phyloP scores from a whole-genome alignment of 1,140 invertebrate species.

The Lineus longissimus region DNA sequence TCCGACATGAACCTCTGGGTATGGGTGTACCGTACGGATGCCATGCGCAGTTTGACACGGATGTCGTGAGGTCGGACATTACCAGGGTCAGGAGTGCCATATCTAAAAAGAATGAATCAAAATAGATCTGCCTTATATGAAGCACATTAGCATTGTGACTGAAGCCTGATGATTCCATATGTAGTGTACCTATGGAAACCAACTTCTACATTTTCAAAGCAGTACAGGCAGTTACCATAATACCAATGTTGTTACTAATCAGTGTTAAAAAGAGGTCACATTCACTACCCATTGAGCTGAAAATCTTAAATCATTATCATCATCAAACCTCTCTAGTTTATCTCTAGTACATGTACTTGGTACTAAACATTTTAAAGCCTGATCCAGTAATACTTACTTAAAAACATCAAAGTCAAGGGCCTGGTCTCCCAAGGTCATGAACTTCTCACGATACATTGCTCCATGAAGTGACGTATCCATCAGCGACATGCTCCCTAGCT shows the following conservation, averaged over 20 bases:
- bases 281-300: not conserved
- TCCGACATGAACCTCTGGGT: slow-evolving; percentile 90
- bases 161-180: not conserved
- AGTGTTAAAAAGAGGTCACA: no score
- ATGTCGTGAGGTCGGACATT: slow-evolving; percentile 67
- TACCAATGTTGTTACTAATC: no score
- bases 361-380: no score
- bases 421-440: slow-evolving; percentile 76
- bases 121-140: no score
- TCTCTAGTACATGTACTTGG: no score
- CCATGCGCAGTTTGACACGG: slow-evolving; percentile 61
- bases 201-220: no score
- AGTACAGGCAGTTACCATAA: no score
- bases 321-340: not conserved
- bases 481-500: slow-evolving; percentile 74
- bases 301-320: not conserved
- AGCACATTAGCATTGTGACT: not conserved
- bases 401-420: slow-evolving; percentile 73
- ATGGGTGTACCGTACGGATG: slow-evolving; percentile 80
- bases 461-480: slow-evolving; percentile 75
- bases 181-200: no score
- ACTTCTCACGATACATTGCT: slow-evolving; percentile 74
- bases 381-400: slow-evolving; percentile 41
- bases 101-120: slow-evolving; percentile 41
- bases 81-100: slow-evolving; percentile 53